A percentile compares a stretch with the other conserved stretches of the same genome.
These are phyloP conservation scores for Piscicola geometra DNA, from an alignment of 2,888 invertebrate genomes.

Conservation along the genomic window DNA sequence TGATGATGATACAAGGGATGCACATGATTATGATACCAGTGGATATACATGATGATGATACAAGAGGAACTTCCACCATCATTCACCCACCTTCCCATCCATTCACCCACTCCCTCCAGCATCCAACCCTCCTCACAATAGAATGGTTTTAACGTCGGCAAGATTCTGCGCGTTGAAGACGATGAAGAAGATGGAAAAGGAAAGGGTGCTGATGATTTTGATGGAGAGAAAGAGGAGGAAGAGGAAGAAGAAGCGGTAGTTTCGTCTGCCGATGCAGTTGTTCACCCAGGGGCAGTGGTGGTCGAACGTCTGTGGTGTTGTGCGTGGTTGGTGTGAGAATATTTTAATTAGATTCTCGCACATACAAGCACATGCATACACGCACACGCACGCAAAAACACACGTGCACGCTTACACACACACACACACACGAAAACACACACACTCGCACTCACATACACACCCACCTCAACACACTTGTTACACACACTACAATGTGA, in stretches of 20 bases:
- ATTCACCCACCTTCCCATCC: no score
- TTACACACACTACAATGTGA: conserved; percentile 99
- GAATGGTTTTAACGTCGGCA: conserved; percentile 60
- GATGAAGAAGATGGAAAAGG: conserved; percentile 84
- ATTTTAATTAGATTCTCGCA: conserved; percentile 10
- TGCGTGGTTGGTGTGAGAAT: not conserved
- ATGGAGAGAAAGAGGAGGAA: conserved; percentile 90
- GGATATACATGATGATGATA: no score
- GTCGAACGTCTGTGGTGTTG: conserved; percentile 88
- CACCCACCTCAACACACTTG: conserved; percentile 71
- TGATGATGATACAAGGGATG: conserved; percentile 39
- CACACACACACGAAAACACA: not conserved
- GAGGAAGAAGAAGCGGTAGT: conserved; percentile 97
- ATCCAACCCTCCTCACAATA: conserved; percentile 57
- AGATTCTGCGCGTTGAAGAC: conserved; percentile 76
- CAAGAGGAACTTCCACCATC: no score
- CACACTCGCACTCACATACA: no score
- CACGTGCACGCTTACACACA: no score
- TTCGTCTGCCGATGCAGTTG: conserved; percentile 74
- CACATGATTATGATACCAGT: no score
- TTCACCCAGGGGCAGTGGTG: conserved; percentile 74
- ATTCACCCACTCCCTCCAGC: no score
- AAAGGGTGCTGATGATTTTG: conserved; percentile 96
- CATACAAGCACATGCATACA: no score
- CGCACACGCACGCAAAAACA: no score